Evolutionary conservation across 1,140 invertebrate genomes (phyloP), one percentile per base, ranked within the genome.

Genomic region (Laodelphax striatellus): DNA sequence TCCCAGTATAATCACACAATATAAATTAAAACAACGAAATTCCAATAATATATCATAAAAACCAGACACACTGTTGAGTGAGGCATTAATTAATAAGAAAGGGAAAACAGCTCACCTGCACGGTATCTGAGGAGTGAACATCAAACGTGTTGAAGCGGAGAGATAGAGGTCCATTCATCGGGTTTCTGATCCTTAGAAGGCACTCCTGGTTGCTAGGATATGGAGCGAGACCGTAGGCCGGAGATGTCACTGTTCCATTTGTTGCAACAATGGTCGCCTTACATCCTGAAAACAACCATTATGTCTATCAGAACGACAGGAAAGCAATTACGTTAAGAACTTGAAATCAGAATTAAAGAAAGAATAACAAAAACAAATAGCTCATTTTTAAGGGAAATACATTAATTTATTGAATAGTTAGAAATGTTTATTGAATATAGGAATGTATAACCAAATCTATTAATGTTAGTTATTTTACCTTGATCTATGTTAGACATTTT

Each of bases 131-230:
- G 67, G 84, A 80, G 68, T 94, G 87, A 50, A 97, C 86, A 62
- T 85, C 82, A 68, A 96, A 94, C 59, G 85, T 82, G 64, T 88
- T 81, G 66, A 96, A 94, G 71, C 88, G 90, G 4, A 97, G 72
- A 0, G 92, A 94, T 2, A 97, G 73, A 0, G 92, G 87, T 14
- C 89, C 85, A 42, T 86, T 82, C 21, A 82, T 81, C 0, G 88
- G 89, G 70, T 92, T 90, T 63, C 83, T 85, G n/a, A 96, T 83
- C 70, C 85, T 86, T 66, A 92, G 93, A 46, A 88, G 79, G 70
- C 92, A 95, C 70, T 94, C 90, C 70, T 94, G 91, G 71, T 95
- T 96, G 67, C 86, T 90, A 0, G 93, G 92, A 72, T 96, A 96
- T 60, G 87, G 82, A 31, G 80, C 80, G 10, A 94, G 73, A 5